Base-by-base conservation (phyloP, 2,888 invertebrate genomes). In the Aspidiotus rigidus region DNA sequence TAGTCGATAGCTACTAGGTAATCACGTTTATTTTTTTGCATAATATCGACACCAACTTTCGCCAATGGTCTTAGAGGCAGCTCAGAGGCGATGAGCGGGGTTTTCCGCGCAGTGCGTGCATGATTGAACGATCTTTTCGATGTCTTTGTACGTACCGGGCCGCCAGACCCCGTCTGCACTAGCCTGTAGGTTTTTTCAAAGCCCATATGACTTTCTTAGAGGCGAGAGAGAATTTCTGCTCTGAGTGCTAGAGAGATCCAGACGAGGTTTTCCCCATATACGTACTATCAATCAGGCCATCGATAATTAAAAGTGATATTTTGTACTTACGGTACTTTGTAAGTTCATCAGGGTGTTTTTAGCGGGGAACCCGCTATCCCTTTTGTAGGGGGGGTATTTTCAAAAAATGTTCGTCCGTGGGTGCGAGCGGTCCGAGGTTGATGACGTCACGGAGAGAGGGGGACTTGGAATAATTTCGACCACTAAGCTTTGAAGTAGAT, bases 121-220 rank as follows among this genome's bases (percentile, higher is more conserved):
- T 9, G 55, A 10, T 8, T 17, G 16, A 13, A 40, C 49, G 16
- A 17, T 55, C 16, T 54, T 54, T n/a, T 62, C 56, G 16, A 56
- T 56, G 5, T 44, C 69, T n/a, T n/a, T n/a, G n/a, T n/a, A n/a
- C n/a, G n/a, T n/a, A n/a, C n/a, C n/a, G n/a, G n/a, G n/a, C n/a
- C 67, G 69, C 54, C 62, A 70, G 7, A 62, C 62, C 49, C 42
- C 7, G 17, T 7, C 7, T n/a, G 49, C 13, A 62, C 62, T 61
- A 54, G 69, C 11, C 49, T 13, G 40, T 55, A 40, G 17, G 41
- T 69, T 42, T 70, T 70, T 17, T 61, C 55, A 16, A 62, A 39
- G 10, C 67, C 67, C 15, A 69, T 13, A 17, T 70, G 62, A 39
- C 61, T 54, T 17, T 39, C 41, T 11, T 69, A 56, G 15, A 70